Conservation (phyloP, 2,888 invertebrate genomes). For the Diadegma fenestrale region DNA sequence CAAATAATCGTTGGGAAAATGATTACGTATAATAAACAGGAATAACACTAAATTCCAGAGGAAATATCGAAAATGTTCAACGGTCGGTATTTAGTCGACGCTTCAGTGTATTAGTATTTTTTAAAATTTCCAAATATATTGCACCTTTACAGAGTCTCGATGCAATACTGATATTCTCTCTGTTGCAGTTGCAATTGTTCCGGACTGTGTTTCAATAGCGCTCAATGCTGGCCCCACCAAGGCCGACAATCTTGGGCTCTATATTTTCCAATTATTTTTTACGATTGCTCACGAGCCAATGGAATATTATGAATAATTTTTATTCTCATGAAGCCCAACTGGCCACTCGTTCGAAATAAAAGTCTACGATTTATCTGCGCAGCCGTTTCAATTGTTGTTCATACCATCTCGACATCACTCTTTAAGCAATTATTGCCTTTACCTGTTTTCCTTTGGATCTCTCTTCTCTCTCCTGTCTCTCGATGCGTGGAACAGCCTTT, state of each 20-base stretch:
- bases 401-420: background rate
- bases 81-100: conserved; percentile 38
- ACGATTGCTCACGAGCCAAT: conserved; percentile 56
- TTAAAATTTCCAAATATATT: conserved; percentile 34
- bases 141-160: conserved; percentile 47
- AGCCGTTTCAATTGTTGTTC: background rate
- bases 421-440: conserved; percentile 23
- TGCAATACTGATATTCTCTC: conserved; percentile 40
- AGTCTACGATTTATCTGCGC: conserved; percentile 26
- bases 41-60: conserved; percentile 63
- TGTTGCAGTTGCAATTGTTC: conserved; percentile 20
- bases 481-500: conserved; percentile 78
- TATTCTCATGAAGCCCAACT: conserved; percentile 31
- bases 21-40: conserved; percentile 51
- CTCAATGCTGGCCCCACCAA: conserved; percentile 15
- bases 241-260: conserved; percentile 29
- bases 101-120: conserved; percentile 42
- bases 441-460: conserved; percentile 79
- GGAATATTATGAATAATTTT: conserved; percentile 60
- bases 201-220: conserved; percentile 46
- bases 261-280: conserved; percentile 66
- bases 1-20: conserved; percentile 59
- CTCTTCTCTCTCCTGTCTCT: conserved; percentile 79
- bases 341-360: conserved; percentile 23
- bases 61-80: conserved; percentile 42